Percentiles rank a stretch among this genome's conserved stretches.
These are phyloP conservation scores for Brachystomella parvula DNA, from an alignment of 1,140 invertebrate genomes.

Conservation along the genomic window DNA sequence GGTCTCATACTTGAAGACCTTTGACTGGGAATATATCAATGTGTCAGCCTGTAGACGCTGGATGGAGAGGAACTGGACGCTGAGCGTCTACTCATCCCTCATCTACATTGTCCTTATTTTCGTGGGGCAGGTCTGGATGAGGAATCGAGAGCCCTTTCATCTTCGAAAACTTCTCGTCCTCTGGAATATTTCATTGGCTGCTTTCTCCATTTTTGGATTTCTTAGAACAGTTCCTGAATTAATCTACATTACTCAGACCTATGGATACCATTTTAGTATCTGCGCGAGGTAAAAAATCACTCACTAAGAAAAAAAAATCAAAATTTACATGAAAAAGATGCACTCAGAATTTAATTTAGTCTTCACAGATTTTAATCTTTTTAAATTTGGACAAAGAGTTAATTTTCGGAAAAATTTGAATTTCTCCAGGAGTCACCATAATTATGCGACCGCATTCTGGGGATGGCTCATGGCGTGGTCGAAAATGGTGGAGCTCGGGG, in stretches of 20 bases:
- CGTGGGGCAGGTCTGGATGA: constrained; percentile 86
- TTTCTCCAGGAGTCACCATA: constrained; percentile 39
- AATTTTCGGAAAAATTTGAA: constrained; percentile 5
- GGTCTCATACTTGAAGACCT: constrained; percentile 23
- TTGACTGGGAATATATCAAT: constrained; percentile 31
- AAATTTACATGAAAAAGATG: background rate
- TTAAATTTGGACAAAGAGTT: background rate
- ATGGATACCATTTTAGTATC: constrained; percentile 87
- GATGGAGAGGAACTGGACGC: constrained; percentile 93
- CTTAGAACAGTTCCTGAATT: constrained; percentile 79
- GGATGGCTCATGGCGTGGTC: constrained; percentile 46
- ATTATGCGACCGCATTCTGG: constrained; percentile 47
- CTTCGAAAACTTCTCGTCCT: constrained; percentile 70
- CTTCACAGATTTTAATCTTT: background rate
- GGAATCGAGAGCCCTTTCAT: constrained; percentile 75
- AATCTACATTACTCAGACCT: constrained; percentile 64
- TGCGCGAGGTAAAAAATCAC: constrained; percentile 54
- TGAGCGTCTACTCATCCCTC: constrained; percentile 80
- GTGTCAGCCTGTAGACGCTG: constrained; percentile 55
- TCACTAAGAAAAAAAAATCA: background rate
- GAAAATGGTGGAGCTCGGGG: constrained; percentile 47
- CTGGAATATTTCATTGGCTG: constrained; percentile 86
- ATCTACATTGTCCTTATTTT: constrained; percentile 92
- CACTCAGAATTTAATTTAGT: background rate
- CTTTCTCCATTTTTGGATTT: constrained; percentile 89